These are phyloP conservation scores for Trachelus tabidus DNA, from an alignment of 2,888 invertebrate species.

Conservation along the genomic window DNA sequence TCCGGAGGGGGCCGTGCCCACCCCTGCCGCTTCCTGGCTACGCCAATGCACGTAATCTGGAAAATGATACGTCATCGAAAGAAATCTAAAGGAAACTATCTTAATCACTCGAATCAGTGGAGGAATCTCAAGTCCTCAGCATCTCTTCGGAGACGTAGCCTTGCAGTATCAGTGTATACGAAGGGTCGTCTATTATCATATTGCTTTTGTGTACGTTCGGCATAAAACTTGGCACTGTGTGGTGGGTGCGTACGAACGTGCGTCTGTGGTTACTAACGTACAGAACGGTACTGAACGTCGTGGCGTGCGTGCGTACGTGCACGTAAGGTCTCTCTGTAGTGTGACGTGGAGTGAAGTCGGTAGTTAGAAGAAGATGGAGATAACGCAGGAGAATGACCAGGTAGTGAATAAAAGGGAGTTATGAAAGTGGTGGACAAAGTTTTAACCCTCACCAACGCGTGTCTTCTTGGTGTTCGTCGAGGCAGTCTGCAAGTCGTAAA, in stretches of 20 bases:
- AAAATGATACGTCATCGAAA: neutral
- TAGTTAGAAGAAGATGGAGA: neutral
- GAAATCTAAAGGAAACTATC: neutral
- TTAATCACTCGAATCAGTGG: neutral
- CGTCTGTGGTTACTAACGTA: neutral
- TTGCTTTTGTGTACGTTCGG: neutral
- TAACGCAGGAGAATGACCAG: neutral
- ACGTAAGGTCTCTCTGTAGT: neutral
- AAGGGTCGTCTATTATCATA: neutral
- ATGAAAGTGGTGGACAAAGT: neutral
- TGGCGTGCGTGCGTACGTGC: neutral
- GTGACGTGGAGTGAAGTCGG: neutral
- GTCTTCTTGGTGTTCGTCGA: neutral
- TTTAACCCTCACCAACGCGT: neutral
- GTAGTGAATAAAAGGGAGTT: neutral
- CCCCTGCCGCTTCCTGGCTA: too few species aligned
- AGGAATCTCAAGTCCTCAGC: neutral
- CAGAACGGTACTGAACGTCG: neutral
- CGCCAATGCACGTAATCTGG: too few species aligned
- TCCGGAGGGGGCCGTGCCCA: too few species aligned
- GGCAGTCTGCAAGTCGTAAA: conserved; percentile 5
- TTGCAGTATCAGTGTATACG: neutral
- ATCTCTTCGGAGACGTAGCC: neutral
- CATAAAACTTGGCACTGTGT: neutral
- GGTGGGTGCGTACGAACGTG: neutral